phyloP scores from a whole-genome alignment of 2,888 invertebrate genomes.

The Keiferia lycopersicella region DNA sequence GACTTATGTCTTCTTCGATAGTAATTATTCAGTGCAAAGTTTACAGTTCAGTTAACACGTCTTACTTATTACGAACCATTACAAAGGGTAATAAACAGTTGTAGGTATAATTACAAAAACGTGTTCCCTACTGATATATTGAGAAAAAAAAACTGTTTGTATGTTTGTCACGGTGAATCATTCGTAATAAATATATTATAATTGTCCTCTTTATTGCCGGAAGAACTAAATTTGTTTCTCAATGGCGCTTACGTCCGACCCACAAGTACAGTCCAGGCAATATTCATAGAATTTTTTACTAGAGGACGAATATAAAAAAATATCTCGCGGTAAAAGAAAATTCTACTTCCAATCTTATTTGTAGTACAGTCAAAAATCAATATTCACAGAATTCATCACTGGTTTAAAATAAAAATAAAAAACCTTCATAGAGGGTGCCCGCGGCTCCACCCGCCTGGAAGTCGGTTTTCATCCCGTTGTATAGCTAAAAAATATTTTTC shows the following conservation, averaged over 20 bases:
- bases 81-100: not conserved
- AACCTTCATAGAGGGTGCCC: no score
- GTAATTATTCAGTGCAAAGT: not conserved
- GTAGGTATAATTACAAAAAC: conserved; percentile 10
- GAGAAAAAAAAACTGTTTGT: not conserved
- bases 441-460: no score
- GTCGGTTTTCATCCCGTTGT: no score
- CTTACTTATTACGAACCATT: not conserved
- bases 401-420: no score
- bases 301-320: no score
- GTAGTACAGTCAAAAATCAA: no score
- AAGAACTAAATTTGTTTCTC: conserved; percentile 17
- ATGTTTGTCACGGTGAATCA: conserved; percentile 24
- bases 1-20: no score
- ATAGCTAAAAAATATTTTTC: no score
- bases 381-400: no score
- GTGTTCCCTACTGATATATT: not conserved
- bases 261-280: not conserved
- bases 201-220: conserved; percentile 13
- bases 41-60: not conserved
- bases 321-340: no score
- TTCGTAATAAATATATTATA: conserved; percentile 14
- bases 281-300: no score
- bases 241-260: not conserved
- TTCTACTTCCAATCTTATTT: no score